Base-by-base conservation (phyloP, 2,113 vertebrate species). In the Scophthalmus maximus region DNA sequence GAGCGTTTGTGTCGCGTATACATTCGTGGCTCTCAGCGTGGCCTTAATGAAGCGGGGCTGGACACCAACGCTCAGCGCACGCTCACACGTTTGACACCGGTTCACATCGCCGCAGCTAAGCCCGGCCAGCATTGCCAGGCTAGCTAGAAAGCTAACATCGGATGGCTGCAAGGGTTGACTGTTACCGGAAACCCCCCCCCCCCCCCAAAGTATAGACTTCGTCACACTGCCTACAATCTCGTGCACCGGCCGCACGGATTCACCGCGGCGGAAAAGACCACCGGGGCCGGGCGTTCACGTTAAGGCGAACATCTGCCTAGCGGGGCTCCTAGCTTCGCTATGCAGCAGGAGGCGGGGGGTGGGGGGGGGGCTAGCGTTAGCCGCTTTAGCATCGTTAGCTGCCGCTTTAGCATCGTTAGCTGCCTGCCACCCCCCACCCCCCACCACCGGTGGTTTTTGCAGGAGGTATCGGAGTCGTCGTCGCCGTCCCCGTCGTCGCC, bases 371-470 rank as follows among this genome's bases (percentile, higher is more conserved):
- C 71, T 69, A 83, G 69, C 73, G 56, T 72, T 86, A 88, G 89
- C 87, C 56, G 5, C 73, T 44, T 88, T 91, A 91, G 86, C 88
- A 86, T 63, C 64, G 75, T 73, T 91, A 91, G 88, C 90, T 76
- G 62, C 47, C 61, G 5, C 73, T 44, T 88, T 91, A 91, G 86
- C 88, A 86, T 63, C 64, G 75, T 73, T 91, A 91, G 88, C 90
- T 64, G 73, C 56, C 76, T 20, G 52, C 27, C 26, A 17, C 46
- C 46, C 11, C 2, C 46, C 47, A 25, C 47, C 74, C 84, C 76
- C 86, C n/a, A n/a, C 78, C 85, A 64, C 76, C 73, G 69, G 57
- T 79, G 83, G 36, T 77, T 53, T 53, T 32, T 78, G 84, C 79
- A 86, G 82, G 82, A 83, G 82, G 78, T 78, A 84, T 78, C 83